Conservation (phyloP, 2,888 invertebrate genomes). For the Imbricaverruca yamaguchii region DNA sequence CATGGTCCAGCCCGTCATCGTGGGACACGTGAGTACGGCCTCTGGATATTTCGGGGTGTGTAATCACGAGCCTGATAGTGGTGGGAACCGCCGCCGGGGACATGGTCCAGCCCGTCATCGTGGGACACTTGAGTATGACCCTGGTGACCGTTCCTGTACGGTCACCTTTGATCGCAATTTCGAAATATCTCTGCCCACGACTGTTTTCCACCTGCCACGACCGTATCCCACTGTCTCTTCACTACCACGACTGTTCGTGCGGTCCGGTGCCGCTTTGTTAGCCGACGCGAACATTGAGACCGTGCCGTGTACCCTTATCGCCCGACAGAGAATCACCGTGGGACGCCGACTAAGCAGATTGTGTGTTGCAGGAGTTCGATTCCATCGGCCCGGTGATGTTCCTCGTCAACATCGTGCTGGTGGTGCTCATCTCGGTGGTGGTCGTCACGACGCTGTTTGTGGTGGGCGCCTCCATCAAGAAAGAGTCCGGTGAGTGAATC, state of each 20-base stretch:
- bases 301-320: too few species aligned
- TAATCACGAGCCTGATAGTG: conserved; percentile 44
- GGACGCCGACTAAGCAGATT: too few species aligned
- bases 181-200: too few species aligned
- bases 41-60: too few species aligned
- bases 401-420: conserved; percentile 40
- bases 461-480: conserved; percentile 40
- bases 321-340: too few species aligned
- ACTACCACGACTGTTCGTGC: too few species aligned
- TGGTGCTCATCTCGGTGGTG: conserved; percentile 39
- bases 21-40: conserved; percentile 45
- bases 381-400: conserved; percentile 42
- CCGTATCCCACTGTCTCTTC: too few species aligned
- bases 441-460: conserved; percentile 39
- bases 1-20: conserved; percentile 44
- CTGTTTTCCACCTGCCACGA: too few species aligned
- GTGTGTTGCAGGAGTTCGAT: conserved; percentile 41
- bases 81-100: conserved; percentile 46
- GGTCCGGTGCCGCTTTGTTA: too few species aligned
- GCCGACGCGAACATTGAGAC: too few species aligned
- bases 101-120: conserved; percentile 44
- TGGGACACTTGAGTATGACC: conserved; percentile 45
- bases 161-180: too few species aligned
- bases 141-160: too few species aligned
- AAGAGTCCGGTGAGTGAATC: conserved; percentile 40